A percentile compares a stretch with the other conserved stretches of the same genome.
phyloP scores from a whole-genome alignment of 2,797 vertebrate genomes.

The Tadarida brasiliensis region DNA sequence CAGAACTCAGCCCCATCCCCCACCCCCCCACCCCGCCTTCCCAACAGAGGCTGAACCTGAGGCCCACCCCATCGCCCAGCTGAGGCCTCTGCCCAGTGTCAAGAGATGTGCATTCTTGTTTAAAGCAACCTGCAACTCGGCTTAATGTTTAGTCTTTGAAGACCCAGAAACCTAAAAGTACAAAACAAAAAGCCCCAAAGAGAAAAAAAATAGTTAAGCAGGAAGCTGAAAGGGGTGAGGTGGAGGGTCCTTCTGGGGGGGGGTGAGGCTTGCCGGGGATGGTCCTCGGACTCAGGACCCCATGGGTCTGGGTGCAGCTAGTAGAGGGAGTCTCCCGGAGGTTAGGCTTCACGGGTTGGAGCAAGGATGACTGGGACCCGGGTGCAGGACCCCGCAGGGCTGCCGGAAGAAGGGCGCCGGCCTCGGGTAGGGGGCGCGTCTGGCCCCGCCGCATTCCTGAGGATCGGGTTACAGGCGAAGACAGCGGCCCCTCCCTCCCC shows the following conservation, averaged over 20 bases:
- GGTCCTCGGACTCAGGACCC: not conserved
- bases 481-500: not conserved
- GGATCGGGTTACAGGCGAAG: conserved; percentile 62
- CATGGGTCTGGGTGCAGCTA: too few species aligned
- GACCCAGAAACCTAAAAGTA: not conserved
- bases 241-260: not conserved
- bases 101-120: not conserved
- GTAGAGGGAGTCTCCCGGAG: not conserved
- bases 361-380: not conserved
- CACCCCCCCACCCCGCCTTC: not conserved
- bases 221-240: not conserved
- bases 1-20: not conserved
- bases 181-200: conserved; percentile 8
- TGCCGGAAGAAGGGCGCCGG: not conserved
- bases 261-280: not conserved
- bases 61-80: not conserved
- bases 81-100: not conserved
- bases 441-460: conserved; percentile 66
- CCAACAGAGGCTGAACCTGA: not conserved
- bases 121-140: not conserved
- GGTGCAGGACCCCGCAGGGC: not conserved
- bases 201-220: not conserved
- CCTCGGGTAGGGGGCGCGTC: not conserved
- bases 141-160: conserved; percentile 36
- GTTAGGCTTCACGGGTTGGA: not conserved